phyloP scores from a whole-genome alignment of 2,113 vertebrate genomes.

The Baryphthengus martii region DNA sequence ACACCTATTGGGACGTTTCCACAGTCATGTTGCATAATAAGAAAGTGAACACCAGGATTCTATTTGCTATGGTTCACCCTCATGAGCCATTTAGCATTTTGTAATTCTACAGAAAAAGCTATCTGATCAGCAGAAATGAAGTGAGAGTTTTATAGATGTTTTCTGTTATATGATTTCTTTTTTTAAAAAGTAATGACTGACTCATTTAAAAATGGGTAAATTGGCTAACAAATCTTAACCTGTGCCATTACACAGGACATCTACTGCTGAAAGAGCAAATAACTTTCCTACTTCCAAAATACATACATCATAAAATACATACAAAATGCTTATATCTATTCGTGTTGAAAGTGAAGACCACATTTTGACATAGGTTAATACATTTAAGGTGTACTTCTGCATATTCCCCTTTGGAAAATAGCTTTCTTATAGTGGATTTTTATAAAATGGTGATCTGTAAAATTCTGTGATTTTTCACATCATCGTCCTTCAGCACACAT shows the following conservation, averaged over 20 bases:
- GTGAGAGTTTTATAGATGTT: slow-evolving; percentile 1
- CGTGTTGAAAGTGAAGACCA: background rate
- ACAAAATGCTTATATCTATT: background rate
- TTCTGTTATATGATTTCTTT: background rate
- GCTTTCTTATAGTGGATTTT: background rate
- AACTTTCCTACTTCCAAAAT: background rate
- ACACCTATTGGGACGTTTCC: slow-evolving; percentile 40
- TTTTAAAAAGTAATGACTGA: background rate
- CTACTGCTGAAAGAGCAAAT: slow-evolving; percentile 5
- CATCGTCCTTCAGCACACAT: background rate
- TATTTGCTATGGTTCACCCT: slow-evolving; percentile 48
- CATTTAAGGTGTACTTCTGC: background rate
- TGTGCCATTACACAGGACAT: background rate
- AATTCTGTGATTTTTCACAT: background rate
- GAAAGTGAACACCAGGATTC: slow-evolving; percentile 42
- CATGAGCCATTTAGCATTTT: slow-evolving; percentile 58
- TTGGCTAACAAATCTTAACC: background rate
- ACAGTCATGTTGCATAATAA: slow-evolving; percentile 54
- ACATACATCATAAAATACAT: background rate
- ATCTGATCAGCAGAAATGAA: background rate
- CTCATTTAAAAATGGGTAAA: background rate
- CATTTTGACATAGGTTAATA: background rate
- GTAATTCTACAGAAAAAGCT: slow-evolving; percentile 47
- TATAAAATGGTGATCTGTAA: background rate
- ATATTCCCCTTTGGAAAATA: background rate